Evolutionary conservation across 2,888 invertebrate genomes (phyloP).

Genomic region (Trachelus troglodyta): DNA sequence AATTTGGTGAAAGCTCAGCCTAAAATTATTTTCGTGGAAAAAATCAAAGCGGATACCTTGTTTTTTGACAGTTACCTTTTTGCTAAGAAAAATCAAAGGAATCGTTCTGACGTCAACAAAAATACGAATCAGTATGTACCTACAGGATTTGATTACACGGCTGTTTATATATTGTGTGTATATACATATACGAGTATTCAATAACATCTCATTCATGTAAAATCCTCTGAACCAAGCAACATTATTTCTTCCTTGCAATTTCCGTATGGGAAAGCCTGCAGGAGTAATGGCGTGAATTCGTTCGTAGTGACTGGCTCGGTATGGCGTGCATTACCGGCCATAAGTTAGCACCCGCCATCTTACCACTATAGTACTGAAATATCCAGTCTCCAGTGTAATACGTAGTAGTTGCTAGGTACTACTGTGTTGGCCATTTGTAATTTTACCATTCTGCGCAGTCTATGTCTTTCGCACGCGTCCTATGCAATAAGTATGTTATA

Average conservation of each 20-base stretch:
- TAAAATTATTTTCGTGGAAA: neutral
- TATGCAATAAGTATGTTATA: neutral
- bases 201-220: neutral
- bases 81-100: neutral
- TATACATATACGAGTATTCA: neutral
- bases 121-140: neutral
- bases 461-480: neutral
- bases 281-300: conserved; percentile 1
- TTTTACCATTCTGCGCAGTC: neutral
- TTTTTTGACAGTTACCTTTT: neutral
- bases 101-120: neutral
- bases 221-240: neutral
- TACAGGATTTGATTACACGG: neutral
- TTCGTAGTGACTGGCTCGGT: conserved; percentile 4
- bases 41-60: neutral
- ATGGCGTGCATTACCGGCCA: conserved; percentile 7
- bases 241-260: conserved; percentile 8
- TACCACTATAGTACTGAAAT: neutral
- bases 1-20: neutral
- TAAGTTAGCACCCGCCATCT: conserved; percentile 7
- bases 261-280: conserved; percentile 1
- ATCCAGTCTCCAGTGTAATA: conserved; percentile 3
- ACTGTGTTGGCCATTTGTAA: neutral
- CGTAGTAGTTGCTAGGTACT: neutral
- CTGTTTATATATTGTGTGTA: neutral